Percentiles rank a stretch among this genome's conserved stretches.
Conservation (phyloP, 2,113 vertebrate species). For the Dasypus novemcinctus region DNA sequence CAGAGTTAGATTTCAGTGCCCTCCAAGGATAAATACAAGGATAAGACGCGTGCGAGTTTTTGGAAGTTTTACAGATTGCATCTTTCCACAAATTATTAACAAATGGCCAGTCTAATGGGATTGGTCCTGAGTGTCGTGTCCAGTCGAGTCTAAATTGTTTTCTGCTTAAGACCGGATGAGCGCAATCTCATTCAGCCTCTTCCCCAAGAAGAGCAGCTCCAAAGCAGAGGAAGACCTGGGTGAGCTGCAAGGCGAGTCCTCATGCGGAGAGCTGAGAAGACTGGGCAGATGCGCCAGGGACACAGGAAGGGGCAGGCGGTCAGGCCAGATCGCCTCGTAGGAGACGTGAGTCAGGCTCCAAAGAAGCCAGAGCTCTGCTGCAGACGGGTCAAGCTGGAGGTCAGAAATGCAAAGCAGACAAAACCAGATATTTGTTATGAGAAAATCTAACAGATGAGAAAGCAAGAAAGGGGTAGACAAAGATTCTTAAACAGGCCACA, state of each 20-base stretch:
- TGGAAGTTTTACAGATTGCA: background rate
- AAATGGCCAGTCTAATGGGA: too few species aligned
- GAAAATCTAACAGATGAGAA: background rate
- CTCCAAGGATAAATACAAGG: background rate
- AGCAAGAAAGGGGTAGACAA: background rate
- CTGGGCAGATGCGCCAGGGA: background rate
- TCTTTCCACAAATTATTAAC: background rate
- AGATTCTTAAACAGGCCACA: background rate
- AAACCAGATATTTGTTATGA: background rate
- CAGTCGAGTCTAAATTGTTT: background rate
- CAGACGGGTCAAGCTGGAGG: background rate
- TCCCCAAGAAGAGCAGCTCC: background rate
- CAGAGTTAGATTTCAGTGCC: background rate
- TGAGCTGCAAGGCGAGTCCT: background rate
- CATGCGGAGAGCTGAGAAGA: background rate
- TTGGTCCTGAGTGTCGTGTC: too few species aligned
- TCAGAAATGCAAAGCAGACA: background rate
- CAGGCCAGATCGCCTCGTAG: background rate
- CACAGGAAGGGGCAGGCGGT: background rate
- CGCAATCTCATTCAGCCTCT: rapidly evolving
- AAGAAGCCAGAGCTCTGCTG: background rate
- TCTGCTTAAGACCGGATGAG: background rate
- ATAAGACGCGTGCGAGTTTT: background rate
- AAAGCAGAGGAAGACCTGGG: too few species aligned
- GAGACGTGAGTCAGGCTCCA: background rate